These are phyloP conservation scores for Drosophila mercatorum DNA, from an alignment of 2,888 invertebrate genomes.

Conservation along the genomic window DNA sequence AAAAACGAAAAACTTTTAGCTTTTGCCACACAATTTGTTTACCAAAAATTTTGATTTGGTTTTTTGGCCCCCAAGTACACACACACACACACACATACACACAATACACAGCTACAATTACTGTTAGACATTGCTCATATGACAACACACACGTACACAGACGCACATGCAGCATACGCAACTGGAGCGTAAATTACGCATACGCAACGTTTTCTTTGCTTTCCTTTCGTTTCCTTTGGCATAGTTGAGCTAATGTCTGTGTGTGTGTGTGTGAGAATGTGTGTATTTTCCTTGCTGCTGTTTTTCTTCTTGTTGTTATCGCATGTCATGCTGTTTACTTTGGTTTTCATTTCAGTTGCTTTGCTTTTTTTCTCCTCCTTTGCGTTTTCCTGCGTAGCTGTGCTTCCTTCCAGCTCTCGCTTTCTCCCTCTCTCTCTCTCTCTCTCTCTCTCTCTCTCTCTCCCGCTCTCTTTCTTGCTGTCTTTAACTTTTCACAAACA, in stretches of 20 bases:
- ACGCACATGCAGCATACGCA: conserved; percentile 58
- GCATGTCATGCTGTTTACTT: conserved; percentile 74
- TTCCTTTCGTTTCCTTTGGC: conserved; percentile 54
- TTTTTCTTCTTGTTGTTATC: conserved; percentile 60
- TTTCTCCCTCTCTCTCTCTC: not conserved
- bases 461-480: conserved; percentile 17
- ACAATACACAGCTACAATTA: conserved; percentile 23
- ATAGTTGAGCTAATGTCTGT: conserved; percentile 19
- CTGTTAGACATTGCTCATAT: conserved; percentile 26
- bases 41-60: conserved; percentile 50
- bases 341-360: conserved; percentile 61
- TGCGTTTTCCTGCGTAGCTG: conserved; percentile 61
- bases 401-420: conserved; percentile 39
- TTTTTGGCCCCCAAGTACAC: conserved; percentile 25
- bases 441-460: conserved; percentile 12
- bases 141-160: conserved; percentile 34
- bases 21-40: conserved; percentile 65
- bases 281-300: conserved; percentile 27
- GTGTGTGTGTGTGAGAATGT: conserved; percentile 30
- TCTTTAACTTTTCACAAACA: conserved; percentile 36
- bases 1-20: conserved; percentile 53
- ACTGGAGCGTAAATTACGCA: conserved; percentile 79
- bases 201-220: conserved; percentile 72
- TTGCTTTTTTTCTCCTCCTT: conserved; percentile 14
- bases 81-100: conserved; percentile 23